phyloP scores from a whole-genome alignment of 2,113 vertebrate genomes.

The crab-eating macaque (Macaca fascicularis) region DNA sequence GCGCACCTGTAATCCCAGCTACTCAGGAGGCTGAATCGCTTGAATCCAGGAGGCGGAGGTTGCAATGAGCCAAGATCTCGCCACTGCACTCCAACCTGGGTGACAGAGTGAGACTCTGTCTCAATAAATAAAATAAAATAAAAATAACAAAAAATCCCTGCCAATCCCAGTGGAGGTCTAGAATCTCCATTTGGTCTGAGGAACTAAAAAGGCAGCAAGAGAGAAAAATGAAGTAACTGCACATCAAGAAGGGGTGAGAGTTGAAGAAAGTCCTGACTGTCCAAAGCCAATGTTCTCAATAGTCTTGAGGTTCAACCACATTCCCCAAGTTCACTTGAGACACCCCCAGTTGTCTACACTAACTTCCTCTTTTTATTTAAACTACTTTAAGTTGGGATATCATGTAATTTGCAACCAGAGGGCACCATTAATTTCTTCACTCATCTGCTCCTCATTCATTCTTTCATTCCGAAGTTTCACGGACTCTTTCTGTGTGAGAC shows the following conservation, averaged over 20 bases:
- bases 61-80: no score
- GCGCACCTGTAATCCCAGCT: no score
- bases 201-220: not conserved
- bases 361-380: not conserved
- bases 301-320: not conserved
- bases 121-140: no score
- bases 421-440: not conserved
- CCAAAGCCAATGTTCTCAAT: not conserved
- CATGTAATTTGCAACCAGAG: not conserved
- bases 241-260: not conserved
- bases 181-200: not conserved
- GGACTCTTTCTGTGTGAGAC: not conserved
- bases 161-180: not conserved
- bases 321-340: not conserved
- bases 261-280: not conserved
- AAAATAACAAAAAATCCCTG: not conserved
- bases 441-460: not conserved
- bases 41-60: no score
- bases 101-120: no score
- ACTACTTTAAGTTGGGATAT: not conserved
- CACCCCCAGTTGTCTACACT: not conserved
- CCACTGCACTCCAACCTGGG: no score
- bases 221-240: not conserved
- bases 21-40: no score
- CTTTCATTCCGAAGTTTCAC: not conserved